A percentile compares a stretch with the other conserved stretches of the same genome.
These are phyloP conservation scores for Calameuta filiformis DNA, from an alignment of 2,888 invertebrate species.

Conservation along the genomic window DNA sequence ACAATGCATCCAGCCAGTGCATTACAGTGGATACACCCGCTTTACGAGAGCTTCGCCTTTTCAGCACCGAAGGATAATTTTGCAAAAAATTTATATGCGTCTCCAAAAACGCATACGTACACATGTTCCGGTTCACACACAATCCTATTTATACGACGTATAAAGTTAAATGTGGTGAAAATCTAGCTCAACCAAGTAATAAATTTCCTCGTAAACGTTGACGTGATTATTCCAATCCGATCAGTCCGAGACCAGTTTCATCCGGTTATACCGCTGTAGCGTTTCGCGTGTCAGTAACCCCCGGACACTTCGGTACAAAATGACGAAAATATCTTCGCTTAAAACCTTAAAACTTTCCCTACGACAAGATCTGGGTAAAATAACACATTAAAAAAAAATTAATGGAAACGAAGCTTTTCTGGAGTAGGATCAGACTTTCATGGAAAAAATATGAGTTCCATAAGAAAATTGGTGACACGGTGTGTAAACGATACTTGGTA, in stretches of 20 bases:
- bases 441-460: neutral
- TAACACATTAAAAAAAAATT: neutral
- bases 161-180: slow-evolving; percentile 45
- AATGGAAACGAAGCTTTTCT: neutral
- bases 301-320: neutral
- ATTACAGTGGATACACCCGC: neutral
- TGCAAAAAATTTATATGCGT: neutral
- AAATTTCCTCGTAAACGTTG: slow-evolving; percentile 37
- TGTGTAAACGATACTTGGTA: neutral
- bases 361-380: neutral
- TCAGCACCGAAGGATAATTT: neutral
- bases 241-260: slow-evolving; percentile 19
- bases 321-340: neutral
- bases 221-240: slow-evolving; percentile 36
- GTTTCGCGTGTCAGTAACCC: slow-evolving; percentile 25
- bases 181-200: slow-evolving; percentile 34
- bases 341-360: neutral
- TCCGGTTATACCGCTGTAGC: slow-evolving; percentile 25
- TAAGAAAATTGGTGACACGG: neutral
- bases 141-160: slow-evolving; percentile 28
- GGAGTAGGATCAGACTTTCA: neutral
- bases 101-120: neutral
- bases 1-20: neutral
- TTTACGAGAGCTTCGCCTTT: neutral
- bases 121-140: slow-evolving; percentile 3